Evolutionary conservation across 1,140 invertebrate species (phyloP).

Genomic region (Calycopis cecrops): DNA sequence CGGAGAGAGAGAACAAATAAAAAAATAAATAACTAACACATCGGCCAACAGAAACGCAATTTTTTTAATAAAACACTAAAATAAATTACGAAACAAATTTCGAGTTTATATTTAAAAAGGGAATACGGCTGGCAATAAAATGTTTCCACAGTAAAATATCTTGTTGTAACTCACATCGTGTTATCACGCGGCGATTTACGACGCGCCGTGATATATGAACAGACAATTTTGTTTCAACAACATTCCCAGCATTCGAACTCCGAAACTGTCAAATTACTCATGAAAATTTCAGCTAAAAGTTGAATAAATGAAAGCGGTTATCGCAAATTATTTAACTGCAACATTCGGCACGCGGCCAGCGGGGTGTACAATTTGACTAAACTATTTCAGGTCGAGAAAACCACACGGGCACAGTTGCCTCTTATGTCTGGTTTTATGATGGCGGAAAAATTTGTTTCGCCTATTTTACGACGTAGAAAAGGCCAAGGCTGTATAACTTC

Average conservation of each 20-base stretch:
- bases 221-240: conserved; percentile 25
- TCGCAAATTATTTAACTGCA: conserved; percentile 69
- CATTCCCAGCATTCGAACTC: conserved; percentile 28
- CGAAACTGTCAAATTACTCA: conserved; percentile 40
- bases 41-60: no score
- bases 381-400: conserved; percentile 65
- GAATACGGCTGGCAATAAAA: conserved; percentile 40
- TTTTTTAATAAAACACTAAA: not conserved
- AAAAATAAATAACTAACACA: no score
- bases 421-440: conserved; percentile 34
- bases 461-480: not conserved
- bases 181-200: conserved; percentile 22
- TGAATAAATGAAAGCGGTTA: conserved; percentile 66
- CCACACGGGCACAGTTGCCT: conserved; percentile 59
- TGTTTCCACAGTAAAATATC: conserved; percentile 45
- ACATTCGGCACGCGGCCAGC: conserved; percentile 64
- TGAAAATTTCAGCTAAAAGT: conserved; percentile 49
- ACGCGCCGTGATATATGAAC: conserved; percentile 25
- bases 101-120: conserved; percentile 5
- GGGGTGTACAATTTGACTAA: conserved; percentile 57
- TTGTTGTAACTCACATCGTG: conserved; percentile 28
- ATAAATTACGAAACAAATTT: conserved; percentile 14
- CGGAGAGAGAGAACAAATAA: no score
- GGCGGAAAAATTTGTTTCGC: conserved; percentile 4
- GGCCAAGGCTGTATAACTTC: not conserved